Conservation (phyloP, 2,797 vertebrate species). For the Synaphobranchus kaupii region DNA sequence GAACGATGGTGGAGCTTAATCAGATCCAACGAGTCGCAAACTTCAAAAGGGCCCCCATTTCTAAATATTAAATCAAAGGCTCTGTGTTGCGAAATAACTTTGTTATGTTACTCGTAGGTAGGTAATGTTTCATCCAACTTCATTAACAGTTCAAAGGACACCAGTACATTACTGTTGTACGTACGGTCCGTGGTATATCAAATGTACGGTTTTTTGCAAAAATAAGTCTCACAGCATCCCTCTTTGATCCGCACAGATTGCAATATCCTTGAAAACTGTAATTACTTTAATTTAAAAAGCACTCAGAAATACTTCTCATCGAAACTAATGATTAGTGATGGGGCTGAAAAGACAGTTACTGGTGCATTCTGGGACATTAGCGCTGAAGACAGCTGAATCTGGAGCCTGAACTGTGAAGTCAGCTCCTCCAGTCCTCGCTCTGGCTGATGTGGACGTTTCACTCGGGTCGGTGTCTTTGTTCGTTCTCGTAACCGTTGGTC, state of each 20-base stretch:
- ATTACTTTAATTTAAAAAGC: slow-evolving; percentile 56
- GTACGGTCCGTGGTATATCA: background rate
- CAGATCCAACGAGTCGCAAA: slow-evolving; percentile 15
- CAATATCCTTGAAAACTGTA: slow-evolving; percentile 36
- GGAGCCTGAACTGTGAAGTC: background rate
- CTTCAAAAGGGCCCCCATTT: slow-evolving; percentile 14
- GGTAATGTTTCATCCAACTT: slow-evolving; percentile 20
- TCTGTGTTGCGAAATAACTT: background rate
- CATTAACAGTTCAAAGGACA: slow-evolving; percentile 29
- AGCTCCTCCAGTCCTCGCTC: background rate
- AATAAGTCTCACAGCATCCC: background rate
- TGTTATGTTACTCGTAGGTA: slow-evolving; percentile 21
- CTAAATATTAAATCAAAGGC: slow-evolving; percentile 33
- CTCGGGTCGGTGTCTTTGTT: background rate
- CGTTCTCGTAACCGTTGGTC: background rate
- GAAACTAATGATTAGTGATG: slow-evolving; percentile 31
- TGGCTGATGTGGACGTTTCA: background rate
- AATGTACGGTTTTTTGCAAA: slow-evolving; percentile 4
- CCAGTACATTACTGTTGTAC: background rate
- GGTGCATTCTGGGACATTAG: background rate
- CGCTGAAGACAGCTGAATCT: slow-evolving; percentile 55
- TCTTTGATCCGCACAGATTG: slow-evolving; percentile 32
- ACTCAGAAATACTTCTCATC: slow-evolving; percentile 47
- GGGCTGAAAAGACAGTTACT: background rate
- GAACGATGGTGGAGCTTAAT: slow-evolving; percentile 18